Conservation (phyloP, 2,113 vertebrate species). For the Eptesicus fuscus region DNA sequence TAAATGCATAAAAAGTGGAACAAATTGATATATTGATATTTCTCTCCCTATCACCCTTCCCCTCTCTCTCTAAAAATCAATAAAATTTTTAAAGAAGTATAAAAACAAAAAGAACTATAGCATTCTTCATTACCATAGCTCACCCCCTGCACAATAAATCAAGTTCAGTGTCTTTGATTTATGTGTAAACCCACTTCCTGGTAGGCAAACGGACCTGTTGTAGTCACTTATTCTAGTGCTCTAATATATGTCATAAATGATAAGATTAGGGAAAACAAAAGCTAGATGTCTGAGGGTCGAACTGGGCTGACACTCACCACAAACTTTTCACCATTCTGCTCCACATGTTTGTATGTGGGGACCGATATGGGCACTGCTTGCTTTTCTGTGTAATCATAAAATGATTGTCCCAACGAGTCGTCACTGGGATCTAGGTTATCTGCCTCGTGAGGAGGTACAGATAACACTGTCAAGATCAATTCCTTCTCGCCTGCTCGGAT, state of each 20-base stretch:
- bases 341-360: constrained; percentile 97
- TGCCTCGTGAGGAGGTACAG: constrained; percentile 93
- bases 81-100: neutral
- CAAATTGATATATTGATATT: neutral
- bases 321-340: constrained; percentile 96
- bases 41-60: neutral
- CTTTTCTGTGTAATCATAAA: constrained; percentile 97
- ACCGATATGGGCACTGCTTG: constrained; percentile 98
- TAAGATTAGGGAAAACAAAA: neutral
- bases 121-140: neutral
- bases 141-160: neutral
- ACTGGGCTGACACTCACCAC: constrained; percentile 87
- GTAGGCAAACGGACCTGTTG: neutral
- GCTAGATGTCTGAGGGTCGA: constrained; percentile 26
- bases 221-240: neutral
- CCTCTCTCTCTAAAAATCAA: neutral
- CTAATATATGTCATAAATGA: neutral
- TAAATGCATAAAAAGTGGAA: neutral
- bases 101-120: neutral
- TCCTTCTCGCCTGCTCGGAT: constrained; percentile 96
- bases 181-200: neutral
- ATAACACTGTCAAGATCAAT: constrained; percentile 93
- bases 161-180: neutral
- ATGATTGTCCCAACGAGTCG: constrained; percentile 90
- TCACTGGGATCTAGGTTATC: constrained; percentile 94